phyloP scores from a whole-genome alignment of 2,888 invertebrate genomes.

The Shargacucullia verbasci region DNA sequence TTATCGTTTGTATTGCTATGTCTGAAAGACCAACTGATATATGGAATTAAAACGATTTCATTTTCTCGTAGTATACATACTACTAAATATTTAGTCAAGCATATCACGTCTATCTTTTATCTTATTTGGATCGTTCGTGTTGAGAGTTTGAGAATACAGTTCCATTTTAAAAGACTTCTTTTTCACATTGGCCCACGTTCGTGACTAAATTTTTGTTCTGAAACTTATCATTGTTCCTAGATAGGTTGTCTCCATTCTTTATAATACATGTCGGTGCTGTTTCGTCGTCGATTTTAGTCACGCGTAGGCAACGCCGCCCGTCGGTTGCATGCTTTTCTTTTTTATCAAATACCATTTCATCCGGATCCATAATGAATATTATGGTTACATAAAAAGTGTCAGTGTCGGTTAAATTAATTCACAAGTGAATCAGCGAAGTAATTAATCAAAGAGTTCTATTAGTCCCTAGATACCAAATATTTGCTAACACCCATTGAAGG shows the following conservation, averaged over 20 bases:
- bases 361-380: conserved; percentile 15
- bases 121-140: conserved; percentile 26
- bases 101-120: conserved; percentile 38
- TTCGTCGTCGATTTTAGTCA: conserved; percentile 77
- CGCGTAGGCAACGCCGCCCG: conserved; percentile 77
- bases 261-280: conserved; percentile 66
- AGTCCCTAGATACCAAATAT: conserved; percentile 8
- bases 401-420: conserved; percentile 30
- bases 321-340: conserved; percentile 72
- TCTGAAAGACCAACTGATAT: conserved; percentile 45
- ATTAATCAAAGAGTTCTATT: conserved; percentile 14
- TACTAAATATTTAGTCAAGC: conserved; percentile 41
- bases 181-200: conserved; percentile 37
- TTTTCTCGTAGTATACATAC: conserved; percentile 47
- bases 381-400: conserved; percentile 27
- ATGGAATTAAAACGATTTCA: conserved; percentile 52
- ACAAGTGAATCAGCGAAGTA: conserved; percentile 12
- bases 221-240: conserved; percentile 62
- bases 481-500: conserved; percentile 11
- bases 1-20: conserved; percentile 61
- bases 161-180: conserved; percentile 37
- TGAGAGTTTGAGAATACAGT: conserved; percentile 11
- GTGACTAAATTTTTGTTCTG: conserved; percentile 48
- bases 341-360: conserved; percentile 50
- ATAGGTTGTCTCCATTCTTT: conserved; percentile 65